phyloP scores from a whole-genome alignment of 2,888 invertebrate genomes.

The Hesperia comma region DNA sequence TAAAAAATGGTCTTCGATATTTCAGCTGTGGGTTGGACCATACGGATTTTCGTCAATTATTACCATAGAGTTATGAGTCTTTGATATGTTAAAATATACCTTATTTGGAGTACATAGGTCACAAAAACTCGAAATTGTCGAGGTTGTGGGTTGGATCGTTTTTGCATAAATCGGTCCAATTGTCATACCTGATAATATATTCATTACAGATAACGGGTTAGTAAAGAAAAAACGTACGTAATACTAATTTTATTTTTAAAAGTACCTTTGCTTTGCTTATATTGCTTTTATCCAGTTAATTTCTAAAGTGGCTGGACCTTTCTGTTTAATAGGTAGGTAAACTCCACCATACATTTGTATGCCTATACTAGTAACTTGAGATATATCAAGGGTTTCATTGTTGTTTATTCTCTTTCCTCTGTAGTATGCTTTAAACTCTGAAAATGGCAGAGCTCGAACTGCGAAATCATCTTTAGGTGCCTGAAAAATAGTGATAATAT shows the following conservation, averaged over 20 bases:
- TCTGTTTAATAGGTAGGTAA: conserved; percentile 85
- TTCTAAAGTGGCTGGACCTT: conserved; percentile 86
- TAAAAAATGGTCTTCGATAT: no score
- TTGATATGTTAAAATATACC: no score
- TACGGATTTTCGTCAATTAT: no score
- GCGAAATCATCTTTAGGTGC: conserved; percentile 81
- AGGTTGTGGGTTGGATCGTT: no score
- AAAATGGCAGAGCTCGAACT: conserved; percentile 78
- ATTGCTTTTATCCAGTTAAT: conserved; percentile 84
- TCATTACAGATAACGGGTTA: no score
- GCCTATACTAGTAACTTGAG: conserved; percentile 85
- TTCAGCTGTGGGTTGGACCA: no score
- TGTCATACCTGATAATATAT: no score
- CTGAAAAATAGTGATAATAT: conserved; percentile 58
- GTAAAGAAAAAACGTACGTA: not conserved
- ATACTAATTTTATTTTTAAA: not conserved
- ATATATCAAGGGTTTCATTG: conserved; percentile 82
- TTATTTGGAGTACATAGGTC: no score
- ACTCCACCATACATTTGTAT: conserved; percentile 87
- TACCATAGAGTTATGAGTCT: no score
- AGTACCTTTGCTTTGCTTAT: conserved; percentile 42
- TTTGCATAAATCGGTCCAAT: no score
- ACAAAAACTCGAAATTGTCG: no score
- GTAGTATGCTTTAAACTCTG: conserved; percentile 85
- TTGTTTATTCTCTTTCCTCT: conserved; percentile 83